These are phyloP conservation scores for Drosophila arawakana DNA, from an alignment of 1,140 invertebrate species.

Conservation along the genomic window DNA sequence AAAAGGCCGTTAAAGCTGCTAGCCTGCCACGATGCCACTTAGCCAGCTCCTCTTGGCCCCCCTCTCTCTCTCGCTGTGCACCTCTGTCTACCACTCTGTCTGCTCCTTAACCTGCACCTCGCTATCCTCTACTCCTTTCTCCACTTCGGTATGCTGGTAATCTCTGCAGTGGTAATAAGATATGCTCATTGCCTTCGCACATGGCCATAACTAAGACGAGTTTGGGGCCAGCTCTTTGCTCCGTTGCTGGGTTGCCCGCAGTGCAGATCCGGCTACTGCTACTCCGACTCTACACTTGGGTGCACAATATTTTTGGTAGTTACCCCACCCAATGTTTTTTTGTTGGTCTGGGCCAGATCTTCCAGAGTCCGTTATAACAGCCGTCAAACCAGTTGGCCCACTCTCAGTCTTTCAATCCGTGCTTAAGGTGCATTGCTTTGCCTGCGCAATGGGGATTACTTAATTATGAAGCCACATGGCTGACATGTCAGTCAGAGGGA, in stretches of 20 bases:
- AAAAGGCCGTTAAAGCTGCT: conserved; percentile 70
- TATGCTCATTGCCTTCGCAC: conserved; percentile 61
- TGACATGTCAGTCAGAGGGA: conserved; percentile 24
- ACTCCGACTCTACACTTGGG: conserved; percentile 38
- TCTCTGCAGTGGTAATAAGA: conserved; percentile 77
- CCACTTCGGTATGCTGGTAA: conserved; percentile 22
- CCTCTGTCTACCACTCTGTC: neutral
- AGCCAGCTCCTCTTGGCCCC: conserved; percentile 12
- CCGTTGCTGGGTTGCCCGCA: conserved; percentile 59
- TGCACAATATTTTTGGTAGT: conserved; percentile 49
- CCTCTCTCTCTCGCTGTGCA: neutral
- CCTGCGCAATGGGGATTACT: conserved; percentile 67
- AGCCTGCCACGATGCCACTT: conserved; percentile 14
- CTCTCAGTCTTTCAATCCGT: conserved; percentile 38
- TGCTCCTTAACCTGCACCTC: conserved; percentile 7
- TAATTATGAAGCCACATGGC: conserved; percentile 71
- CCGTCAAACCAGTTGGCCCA: conserved; percentile 67
- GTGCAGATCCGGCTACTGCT: conserved; percentile 63
- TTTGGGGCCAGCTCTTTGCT: conserved; percentile 17
- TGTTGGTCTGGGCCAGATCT: conserved; percentile 40
- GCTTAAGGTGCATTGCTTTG: conserved; percentile 74
- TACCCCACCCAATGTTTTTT: conserved; percentile 46
- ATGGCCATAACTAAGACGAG: conserved; percentile 47
- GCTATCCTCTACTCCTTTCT: neutral
- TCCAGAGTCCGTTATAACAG: conserved; percentile 59